Evolutionary conservation across 2,888 invertebrate species (phyloP).

Genomic region (Drosophila dives): DNA sequence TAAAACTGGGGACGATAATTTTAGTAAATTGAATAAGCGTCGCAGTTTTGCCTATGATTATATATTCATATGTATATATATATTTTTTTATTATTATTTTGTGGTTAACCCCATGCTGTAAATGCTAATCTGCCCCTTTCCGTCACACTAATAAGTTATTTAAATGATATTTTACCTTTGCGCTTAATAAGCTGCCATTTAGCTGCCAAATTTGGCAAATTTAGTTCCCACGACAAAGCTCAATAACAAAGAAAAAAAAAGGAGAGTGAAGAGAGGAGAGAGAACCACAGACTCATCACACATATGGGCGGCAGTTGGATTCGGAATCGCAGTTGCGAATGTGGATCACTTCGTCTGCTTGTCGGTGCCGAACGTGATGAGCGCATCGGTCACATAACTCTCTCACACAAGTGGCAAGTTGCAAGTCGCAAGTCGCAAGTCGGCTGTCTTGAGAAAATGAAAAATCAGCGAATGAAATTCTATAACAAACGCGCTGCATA

Average conservation of each 20-base stretch:
- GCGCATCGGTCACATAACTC: constrained; percentile 32
- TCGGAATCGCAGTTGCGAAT: constrained; percentile 40
- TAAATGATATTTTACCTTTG: constrained; percentile 38
- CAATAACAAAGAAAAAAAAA: constrained; percentile 45
- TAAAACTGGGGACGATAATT: constrained; percentile 36
- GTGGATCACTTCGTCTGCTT: constrained; percentile 50
- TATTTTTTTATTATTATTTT: constrained; percentile 7
- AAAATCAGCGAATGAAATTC: constrained; percentile 61
- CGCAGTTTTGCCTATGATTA: constrained; percentile 29
- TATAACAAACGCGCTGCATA: constrained; percentile 58
- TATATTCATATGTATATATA: constrained; percentile 11
- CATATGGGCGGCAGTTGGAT: constrained; percentile 51
- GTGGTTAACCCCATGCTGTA: constrained; percentile 34
- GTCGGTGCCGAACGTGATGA: constrained; percentile 47
- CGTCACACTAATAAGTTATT: constrained; percentile 16
- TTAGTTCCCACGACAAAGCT: constrained; percentile 68
- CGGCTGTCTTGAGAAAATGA: constrained; percentile 60
- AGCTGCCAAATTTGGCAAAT: constrained; percentile 52
- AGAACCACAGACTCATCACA: constrained; percentile 52
- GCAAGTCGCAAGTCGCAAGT: constrained; percentile 12
- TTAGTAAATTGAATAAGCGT: constrained; percentile 67
- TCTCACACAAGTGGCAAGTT: constrained; percentile 13
- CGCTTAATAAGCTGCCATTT: constrained; percentile 49
- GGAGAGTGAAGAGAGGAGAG: constrained; percentile 1
- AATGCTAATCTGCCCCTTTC: constrained; percentile 13